phyloP scores from a whole-genome alignment of 2,113 vertebrate genomes.

The Hyaena hyaena region DNA sequence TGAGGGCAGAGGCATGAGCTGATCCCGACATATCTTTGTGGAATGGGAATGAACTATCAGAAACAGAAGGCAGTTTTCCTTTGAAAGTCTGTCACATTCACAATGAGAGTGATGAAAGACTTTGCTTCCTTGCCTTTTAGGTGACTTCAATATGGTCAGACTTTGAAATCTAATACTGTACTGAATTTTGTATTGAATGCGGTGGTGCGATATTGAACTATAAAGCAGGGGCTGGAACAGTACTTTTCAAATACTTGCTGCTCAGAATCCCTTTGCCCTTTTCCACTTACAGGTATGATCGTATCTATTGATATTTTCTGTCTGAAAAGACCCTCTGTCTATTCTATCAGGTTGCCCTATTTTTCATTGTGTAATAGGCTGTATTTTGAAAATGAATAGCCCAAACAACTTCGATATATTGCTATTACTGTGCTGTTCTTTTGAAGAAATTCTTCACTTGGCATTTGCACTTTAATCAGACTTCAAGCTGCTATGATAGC shows the following conservation, averaged over 20 bases:
- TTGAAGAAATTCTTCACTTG: conserved; percentile 72
- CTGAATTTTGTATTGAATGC: conserved; percentile 79
- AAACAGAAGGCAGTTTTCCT: conserved; percentile 66
- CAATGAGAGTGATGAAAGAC: conserved; percentile 78
- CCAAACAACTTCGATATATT: conserved; percentile 69
- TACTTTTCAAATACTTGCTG: conserved; percentile 81
- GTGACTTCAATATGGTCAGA: conserved; percentile 77
- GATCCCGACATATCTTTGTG: conserved; percentile 49
- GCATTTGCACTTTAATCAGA: conserved; percentile 74
- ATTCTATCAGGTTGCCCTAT: conserved; percentile 77
- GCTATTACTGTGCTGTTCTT: conserved; percentile 66
- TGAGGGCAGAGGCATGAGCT: conserved; percentile 11
- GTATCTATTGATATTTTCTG: conserved; percentile 78
- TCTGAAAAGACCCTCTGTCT: conserved; percentile 74
- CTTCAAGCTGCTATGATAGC: conserved; percentile 42
- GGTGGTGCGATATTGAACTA: conserved; percentile 73
- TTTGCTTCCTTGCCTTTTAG: conserved; percentile 76
- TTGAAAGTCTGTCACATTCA: conserved; percentile 77
- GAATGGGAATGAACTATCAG: conserved; percentile 71
- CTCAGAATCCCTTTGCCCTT: conserved; percentile 75
- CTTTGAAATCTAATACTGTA: conserved; percentile 79
- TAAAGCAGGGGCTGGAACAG: conserved; percentile 73
- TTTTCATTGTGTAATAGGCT: conserved; percentile 77
- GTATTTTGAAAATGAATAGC: conserved; percentile 77
- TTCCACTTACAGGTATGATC: conserved; percentile 72